Evolutionary conservation across 2,888 invertebrate species (phyloP), one percentile per base, ranked within the genome.

Genomic region (Cataglyphis altisquamis): DNA sequence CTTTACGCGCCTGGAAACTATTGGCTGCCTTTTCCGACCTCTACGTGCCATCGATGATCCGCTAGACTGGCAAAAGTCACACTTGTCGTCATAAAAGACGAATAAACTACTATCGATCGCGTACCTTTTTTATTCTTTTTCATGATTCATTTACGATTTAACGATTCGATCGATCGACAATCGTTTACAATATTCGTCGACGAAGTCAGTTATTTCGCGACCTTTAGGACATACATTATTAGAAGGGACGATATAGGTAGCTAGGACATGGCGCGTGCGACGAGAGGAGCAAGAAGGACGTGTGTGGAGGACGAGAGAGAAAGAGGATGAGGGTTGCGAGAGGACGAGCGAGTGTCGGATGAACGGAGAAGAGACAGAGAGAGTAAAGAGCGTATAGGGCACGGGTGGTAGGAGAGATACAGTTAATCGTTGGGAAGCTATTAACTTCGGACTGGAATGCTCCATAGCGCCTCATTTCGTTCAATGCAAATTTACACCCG

Each of bases 381-480:
- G 57, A 68, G 45, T 15, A 68, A 12, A 78, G 45, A 25, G 64
- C 18, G 70, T 64, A n/a, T 57, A 57, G 70, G n/a, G 73, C 18
- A 73, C 2, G 63, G 83, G 75, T 68, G 82, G 89, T 85, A 84
- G 88, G 87, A 88, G 90, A 88, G 90, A 92, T 92, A 92, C 93
- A 91, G 93, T 94, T 94, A 94, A 94, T 94, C 94, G 94, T 94
- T 94, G 92, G 92, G 88, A 92, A 92, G 94, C 94, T 93, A 93
- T 94, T 94, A 94, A 94, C 93, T 93, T 92, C 90, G 91, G 90
- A 90, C 92, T 93, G 94, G 94, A 94, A 94, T 94, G 93, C 91
- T 91, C 91, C 91, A 91, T 91, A 92, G 92, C 92, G 91, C 91
- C 93, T 93, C 93, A 93, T 93, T 94, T 92, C 92, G 93, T 92